These are phyloP conservation scores for Protula sp. DNA, from an alignment of 2,888 invertebrate genomes.

Conservation along the genomic window DNA sequence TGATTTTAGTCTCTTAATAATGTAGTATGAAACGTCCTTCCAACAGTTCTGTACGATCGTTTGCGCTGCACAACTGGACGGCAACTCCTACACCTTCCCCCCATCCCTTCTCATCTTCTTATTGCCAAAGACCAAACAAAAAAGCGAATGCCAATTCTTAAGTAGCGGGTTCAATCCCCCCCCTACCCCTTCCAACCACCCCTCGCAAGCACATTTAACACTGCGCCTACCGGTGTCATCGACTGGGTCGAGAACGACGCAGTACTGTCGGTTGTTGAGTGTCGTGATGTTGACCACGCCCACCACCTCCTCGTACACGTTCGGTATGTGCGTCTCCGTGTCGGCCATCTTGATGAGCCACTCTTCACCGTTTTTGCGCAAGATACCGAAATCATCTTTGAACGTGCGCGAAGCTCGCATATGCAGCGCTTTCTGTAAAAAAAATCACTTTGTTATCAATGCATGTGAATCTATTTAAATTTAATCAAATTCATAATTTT, in stretches of 20 bases:
- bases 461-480: not conserved
- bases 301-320: slow-evolving; percentile 56
- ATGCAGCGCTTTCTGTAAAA: slow-evolving; percentile 55
- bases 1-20: no score
- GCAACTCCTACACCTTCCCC: no score
- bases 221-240: slow-evolving; percentile 44
- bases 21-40: no score
- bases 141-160: no score
- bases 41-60: no score
- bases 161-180: no score
- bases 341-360: slow-evolving; percentile 56
- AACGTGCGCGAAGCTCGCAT: slow-evolving; percentile 54
- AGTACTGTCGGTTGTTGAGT: slow-evolving; percentile 56
- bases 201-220: no score
- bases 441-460: no score
- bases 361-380: slow-evolving; percentile 57
- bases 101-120: no score
- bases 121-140: no score
- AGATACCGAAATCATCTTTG: slow-evolving; percentile 53
- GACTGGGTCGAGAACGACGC: slow-evolving; percentile 56
- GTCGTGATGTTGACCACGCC: slow-evolving; percentile 55
- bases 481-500: not conserved
- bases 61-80: no score
- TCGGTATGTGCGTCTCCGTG: slow-evolving; percentile 57
- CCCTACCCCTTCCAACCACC: no score